These are phyloP conservation scores for Gonioctena quinquepunctata DNA, from an alignment of 1,140 invertebrate species.

Conservation along the genomic window DNA sequence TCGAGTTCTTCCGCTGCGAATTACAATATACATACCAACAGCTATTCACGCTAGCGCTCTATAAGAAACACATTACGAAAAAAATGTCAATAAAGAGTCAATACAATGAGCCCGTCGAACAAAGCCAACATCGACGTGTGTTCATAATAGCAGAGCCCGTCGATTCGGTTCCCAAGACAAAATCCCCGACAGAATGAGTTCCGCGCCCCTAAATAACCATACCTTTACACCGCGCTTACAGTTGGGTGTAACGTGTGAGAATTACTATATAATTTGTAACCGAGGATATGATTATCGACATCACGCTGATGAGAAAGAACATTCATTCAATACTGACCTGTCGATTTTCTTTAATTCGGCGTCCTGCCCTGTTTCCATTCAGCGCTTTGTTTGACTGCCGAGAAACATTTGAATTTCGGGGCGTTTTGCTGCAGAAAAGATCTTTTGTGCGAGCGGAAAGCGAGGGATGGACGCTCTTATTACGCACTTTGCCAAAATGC, in stretches of 20 bases:
- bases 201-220: constrained; percentile 25
- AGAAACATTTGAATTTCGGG: constrained; percentile 17
- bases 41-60: background rate
- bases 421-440: constrained; percentile 16
- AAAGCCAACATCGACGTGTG: constrained; percentile 15
- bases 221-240: constrained; percentile 14
- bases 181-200: constrained; percentile 9
- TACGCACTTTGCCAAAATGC: constrained; percentile 17
- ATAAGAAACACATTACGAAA: background rate
- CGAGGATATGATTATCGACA: constrained; percentile 23
- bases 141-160: constrained; percentile 18
- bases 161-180: constrained; percentile 18
- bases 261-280: constrained; percentile 24
- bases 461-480: constrained; percentile 13
- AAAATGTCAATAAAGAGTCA: constrained; percentile 14
- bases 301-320: background rate
- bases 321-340: background rate
- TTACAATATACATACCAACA: background rate
- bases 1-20: background rate
- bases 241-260: constrained; percentile 20
- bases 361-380: background rate
- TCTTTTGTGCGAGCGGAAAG: constrained; percentile 5
- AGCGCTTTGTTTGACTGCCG: background rate
- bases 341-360: constrained; percentile 13
- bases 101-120: constrained; percentile 4